Conservation (phyloP, 64 coral and sea anemone genomes). For the Orbicella faveolata region DNA sequence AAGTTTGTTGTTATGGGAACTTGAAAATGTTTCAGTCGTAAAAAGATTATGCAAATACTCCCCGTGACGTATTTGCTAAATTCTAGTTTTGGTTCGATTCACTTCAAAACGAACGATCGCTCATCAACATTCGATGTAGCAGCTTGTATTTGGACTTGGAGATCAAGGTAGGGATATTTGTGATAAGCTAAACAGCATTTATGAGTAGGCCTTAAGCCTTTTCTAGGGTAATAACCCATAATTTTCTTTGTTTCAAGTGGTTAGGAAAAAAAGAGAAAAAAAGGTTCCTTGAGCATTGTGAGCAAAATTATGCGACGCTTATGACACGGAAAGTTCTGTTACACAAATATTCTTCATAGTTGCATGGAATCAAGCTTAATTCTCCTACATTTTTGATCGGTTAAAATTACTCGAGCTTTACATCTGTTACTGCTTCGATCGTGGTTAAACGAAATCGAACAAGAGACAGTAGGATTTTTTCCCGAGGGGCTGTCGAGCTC, state of each 20-base stretch:
- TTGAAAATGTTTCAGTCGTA: neutral
- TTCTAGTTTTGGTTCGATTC: neutral
- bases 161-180: conserved; percentile 17
- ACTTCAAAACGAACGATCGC: neutral
- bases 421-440: too few relatives aligned
- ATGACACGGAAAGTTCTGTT: conserved; percentile 1
- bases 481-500: neutral
- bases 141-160: neutral
- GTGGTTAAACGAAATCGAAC: too few relatives aligned
- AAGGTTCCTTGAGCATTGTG: neutral
- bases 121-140: neutral
- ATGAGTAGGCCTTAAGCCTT: neutral
- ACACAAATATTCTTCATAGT: neutral
- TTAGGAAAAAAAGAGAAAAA: neutral
- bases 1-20: conserved; percentile 41
- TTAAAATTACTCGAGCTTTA: too few relatives aligned
- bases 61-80: neutral
- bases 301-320: neutral
- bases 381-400: neutral
- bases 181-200: neutral
- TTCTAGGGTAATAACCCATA: neutral
- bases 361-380: neutral
- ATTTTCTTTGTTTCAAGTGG: neutral
- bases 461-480: neutral
- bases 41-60: conserved; percentile 12